Conservation (phyloP, 2,113 vertebrate genomes). For the Pantherophis guttatus region DNA sequence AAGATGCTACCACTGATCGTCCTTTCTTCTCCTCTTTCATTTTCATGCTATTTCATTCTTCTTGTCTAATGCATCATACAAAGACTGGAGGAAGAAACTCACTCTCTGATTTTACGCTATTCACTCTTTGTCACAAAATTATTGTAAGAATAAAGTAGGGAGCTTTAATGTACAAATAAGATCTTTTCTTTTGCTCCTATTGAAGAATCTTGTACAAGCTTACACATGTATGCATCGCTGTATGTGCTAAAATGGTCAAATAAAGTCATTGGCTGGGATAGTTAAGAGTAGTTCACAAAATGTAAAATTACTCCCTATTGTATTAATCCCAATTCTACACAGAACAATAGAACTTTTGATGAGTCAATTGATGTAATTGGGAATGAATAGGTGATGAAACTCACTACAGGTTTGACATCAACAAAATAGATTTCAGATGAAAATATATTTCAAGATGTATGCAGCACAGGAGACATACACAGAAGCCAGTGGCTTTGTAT, state of each 20-base stretch:
- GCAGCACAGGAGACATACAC: neutral
- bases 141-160: neutral
- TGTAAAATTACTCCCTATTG: neutral
- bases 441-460: neutral
- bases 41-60: neutral
- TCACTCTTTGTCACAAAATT: neutral
- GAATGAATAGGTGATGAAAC: neutral
- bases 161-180: neutral
- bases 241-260: neutral
- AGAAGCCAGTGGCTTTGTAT: neutral
- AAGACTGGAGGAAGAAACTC: neutral
- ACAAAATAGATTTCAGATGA: neutral
- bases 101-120: neutral
- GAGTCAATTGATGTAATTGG: neutral
- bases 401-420: neutral
- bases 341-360: neutral
- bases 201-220: neutral
- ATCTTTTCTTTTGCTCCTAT: neutral
- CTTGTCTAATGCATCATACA: too few relatives aligned
- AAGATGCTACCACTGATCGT: neutral
- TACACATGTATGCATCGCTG: neutral
- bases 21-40: neutral
- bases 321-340: neutral
- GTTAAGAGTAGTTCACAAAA: neutral
- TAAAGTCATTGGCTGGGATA: neutral